A percentile compares a stretch with the other conserved stretches of the same genome.
These are phyloP conservation scores for Emydoidea blandingii DNA, from an alignment of 2,797 vertebrate genomes.

Conservation along the genomic window DNA sequence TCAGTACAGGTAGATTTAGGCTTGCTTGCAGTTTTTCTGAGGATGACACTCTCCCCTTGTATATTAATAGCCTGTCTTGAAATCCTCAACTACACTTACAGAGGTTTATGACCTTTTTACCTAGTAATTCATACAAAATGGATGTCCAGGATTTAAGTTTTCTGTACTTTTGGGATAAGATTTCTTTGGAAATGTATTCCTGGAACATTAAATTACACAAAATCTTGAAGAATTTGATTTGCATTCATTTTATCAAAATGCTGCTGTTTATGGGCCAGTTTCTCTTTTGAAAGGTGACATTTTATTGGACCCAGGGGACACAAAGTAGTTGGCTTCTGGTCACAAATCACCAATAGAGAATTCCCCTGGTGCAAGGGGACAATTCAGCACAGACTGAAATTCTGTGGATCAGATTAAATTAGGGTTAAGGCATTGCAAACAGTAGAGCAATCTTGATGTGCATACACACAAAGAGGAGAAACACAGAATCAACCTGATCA, in stretches of 20 bases:
- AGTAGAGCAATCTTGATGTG: not conserved
- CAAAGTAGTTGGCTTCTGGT: not conserved
- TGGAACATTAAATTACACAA: not conserved
- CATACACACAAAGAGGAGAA: not conserved
- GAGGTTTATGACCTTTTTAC: not conserved
- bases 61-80: not conserved
- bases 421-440: not conserved
- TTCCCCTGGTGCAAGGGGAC: not conserved
- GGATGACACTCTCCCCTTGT: not conserved
- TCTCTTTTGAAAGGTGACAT: not conserved
- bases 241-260: not conserved
- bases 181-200: not conserved
- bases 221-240: not conserved
- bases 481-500: not conserved
- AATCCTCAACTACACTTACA: not conserved
- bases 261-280: not conserved
- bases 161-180: not conserved
- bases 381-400: not conserved
- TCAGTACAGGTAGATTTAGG: not conserved
- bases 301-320: not conserved
- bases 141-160: not conserved
- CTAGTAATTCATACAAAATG: not conserved
- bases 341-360: not conserved
- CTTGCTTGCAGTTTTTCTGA: not conserved
- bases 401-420: constrained; percentile 23